Percentiles rank a stretch among this genome's conserved stretches.
phyloP scores from a whole-genome alignment of 2,113 vertebrate genomes.

The Nycticryphes semicollaris region DNA sequence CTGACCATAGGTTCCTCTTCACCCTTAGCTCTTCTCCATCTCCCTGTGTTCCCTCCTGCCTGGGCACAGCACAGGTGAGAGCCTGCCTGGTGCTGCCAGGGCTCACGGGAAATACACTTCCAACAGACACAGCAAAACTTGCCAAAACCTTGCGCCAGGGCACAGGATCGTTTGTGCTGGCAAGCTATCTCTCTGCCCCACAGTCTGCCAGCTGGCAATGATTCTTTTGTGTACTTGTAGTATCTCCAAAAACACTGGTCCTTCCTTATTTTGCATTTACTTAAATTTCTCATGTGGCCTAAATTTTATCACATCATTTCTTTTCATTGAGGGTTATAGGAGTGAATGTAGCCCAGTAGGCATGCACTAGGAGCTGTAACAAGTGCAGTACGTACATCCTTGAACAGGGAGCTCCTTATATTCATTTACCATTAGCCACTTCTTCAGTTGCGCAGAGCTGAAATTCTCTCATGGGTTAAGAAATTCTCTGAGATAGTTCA shows the following conservation, averaged over 20 bases:
- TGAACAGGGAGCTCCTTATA: not conserved
- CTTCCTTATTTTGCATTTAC: not conserved
- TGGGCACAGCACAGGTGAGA: not conserved
- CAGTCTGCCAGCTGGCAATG: constrained; percentile 24
- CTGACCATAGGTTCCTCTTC: not conserved
- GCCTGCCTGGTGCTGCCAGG: not conserved
- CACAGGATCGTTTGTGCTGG: constrained; percentile 36
- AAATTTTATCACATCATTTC: not conserved
- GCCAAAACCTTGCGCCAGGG: not conserved
- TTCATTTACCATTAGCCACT: not conserved
- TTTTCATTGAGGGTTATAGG: not conserved
- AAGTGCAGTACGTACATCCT: not conserved
- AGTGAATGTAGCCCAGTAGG: not conserved
- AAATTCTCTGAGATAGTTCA: not conserved
- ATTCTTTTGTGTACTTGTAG: not conserved
- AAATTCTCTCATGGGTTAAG: not conserved
- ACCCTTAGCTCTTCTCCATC: not conserved
- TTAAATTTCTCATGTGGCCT: not conserved
- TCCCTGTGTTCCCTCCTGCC: not conserved
- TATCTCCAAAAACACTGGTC: not conserved
- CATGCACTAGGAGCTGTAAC: accelerated
- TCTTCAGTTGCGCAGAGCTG: not conserved
- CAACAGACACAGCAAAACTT: not conserved
- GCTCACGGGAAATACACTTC: not conserved
- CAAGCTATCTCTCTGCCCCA: not conserved